A percentile compares a stretch with the other conserved stretches of the same genome.
Evolutionary conservation across 1,140 invertebrate species (phyloP).

Genomic region (Atta cephalotes): DNA sequence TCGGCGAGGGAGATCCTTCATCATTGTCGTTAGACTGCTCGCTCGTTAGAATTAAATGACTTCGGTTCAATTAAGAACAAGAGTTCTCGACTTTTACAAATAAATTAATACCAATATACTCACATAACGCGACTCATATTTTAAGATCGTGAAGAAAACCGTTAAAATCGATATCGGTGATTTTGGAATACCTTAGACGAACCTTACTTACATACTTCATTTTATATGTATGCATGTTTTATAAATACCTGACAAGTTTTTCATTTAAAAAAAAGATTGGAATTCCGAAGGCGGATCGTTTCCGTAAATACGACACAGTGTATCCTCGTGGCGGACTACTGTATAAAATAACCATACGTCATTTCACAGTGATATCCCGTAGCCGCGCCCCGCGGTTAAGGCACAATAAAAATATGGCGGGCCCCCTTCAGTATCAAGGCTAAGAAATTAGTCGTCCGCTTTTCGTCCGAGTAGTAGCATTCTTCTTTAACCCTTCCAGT

Average conservation of each 20-base stretch:
- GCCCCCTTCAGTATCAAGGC: slow-evolving; percentile 7
- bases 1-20: slow-evolving; percentile 23
- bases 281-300: slow-evolving; percentile 9
- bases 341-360: slow-evolving; percentile 78
- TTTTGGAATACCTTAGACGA: background rate
- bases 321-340: slow-evolving; percentile 57
- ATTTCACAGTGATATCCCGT: slow-evolving; percentile 62
- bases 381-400: slow-evolving; percentile 66
- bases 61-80: slow-evolving; percentile 28
- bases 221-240: background rate
- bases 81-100: slow-evolving; percentile 13
- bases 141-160: background rate
- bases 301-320: slow-evolving; percentile 11
- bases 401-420: slow-evolving; percentile 64
- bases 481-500: slow-evolving; percentile 59
- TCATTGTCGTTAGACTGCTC: slow-evolving; percentile 27
- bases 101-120: background rate
- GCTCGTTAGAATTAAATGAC: slow-evolving; percentile 35
- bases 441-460: slow-evolving; percentile 69
- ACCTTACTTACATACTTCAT: background rate
- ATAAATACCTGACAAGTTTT: slow-evolving; percentile 4
- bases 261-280: background rate
- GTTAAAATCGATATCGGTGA: background rate
- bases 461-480: slow-evolving; percentile 62
- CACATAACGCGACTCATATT: background rate